These are phyloP conservation scores for Sciurus niger DNA, from an alignment of 2,113 vertebrate genomes.

Conservation along the genomic window DNA sequence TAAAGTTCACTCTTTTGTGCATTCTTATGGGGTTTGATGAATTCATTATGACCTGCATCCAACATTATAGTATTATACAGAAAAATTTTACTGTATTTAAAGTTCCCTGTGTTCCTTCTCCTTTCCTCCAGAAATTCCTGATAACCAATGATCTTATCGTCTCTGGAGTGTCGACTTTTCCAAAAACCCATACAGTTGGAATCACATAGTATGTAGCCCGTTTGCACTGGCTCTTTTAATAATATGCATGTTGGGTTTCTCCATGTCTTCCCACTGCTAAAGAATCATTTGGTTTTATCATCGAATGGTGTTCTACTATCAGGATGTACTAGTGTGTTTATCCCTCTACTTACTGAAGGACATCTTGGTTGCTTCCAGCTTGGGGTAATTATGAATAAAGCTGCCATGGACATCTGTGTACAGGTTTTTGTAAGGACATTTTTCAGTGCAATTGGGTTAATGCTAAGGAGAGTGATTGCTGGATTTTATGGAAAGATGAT, in stretches of 20 bases:
- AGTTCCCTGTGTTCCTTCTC: not conserved
- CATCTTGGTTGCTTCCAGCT: not conserved
- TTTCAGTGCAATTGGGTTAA: not conserved
- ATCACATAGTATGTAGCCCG: not conserved
- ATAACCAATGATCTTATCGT: not conserved
- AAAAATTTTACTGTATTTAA: not conserved
- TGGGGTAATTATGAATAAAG: not conserved
- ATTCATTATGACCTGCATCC: not conserved
- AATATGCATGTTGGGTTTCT: not conserved
- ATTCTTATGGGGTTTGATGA: not conserved
- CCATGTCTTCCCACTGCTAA: not conserved
- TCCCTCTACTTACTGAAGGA: not conserved
- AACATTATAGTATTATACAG: not conserved
- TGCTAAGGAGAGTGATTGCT: not conserved
- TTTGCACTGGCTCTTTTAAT: not conserved
- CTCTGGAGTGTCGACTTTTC: not conserved
- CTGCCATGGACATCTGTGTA: not conserved
- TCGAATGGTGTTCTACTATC: not conserved
- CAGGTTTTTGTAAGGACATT: not conserved
- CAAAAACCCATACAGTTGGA: not conserved
- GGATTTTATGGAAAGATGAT: not conserved
- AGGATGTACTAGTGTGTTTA: not conserved
- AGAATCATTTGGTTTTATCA: not conserved
- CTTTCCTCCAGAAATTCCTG: too few relatives aligned
- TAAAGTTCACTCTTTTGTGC: not conserved